Evolutionary conservation across 2,113 vertebrate genomes (phyloP).

Genomic region (Otus sunia): DNA sequence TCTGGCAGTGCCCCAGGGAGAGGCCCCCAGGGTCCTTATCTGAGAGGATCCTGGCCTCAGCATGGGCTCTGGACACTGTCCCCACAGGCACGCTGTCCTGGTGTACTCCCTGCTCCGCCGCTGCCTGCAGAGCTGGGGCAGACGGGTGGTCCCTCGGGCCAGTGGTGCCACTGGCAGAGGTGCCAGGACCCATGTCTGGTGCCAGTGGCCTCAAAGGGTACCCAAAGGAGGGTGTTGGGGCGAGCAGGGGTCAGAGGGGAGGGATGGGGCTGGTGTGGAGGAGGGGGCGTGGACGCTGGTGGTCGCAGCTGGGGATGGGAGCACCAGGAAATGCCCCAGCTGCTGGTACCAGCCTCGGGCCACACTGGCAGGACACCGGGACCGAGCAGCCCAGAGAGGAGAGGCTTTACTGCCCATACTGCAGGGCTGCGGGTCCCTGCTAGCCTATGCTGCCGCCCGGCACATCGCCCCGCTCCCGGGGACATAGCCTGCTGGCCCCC

Average conservation of each 20-base stretch:
- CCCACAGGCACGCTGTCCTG: background rate
- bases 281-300: background rate
- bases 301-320: background rate
- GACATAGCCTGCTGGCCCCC: rapidly evolving
- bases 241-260: rapidly evolving
- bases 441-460: background rate
- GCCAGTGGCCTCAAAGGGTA: background rate
- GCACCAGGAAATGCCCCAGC: rapidly evolving
- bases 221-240: background rate
- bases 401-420: background rate
- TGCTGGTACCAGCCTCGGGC: background rate
- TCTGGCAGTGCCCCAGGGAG: background rate
- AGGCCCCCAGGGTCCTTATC: background rate
- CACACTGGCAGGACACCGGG: background rate
- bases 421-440: background rate
- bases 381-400: background rate
- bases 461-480: rapidly evolving
- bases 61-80: background rate
- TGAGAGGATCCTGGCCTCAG: background rate
- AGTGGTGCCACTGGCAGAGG: rapidly evolving
- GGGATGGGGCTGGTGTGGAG: background rate
- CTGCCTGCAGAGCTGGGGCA: rapidly evolving
- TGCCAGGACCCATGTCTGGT: background rate
- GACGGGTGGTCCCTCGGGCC: background rate
- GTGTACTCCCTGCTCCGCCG: rapidly evolving